phyloP scores from a whole-genome alignment of 2,113 vertebrate genomes.

The Illadopsis cleaveri region DNA sequence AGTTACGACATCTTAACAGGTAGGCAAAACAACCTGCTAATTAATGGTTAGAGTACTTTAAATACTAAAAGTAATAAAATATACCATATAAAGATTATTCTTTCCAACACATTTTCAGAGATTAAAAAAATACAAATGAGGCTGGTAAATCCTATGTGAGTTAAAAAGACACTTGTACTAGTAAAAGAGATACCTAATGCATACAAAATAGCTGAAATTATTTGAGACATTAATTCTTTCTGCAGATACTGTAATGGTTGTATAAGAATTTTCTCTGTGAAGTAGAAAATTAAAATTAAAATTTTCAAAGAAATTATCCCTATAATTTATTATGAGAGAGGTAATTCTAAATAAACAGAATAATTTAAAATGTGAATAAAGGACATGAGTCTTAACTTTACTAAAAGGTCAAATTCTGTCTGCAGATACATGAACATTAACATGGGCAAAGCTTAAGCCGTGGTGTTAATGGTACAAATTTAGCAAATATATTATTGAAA shows the following conservation, averaged over 20 bases:
- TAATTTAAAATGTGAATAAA: not conserved
- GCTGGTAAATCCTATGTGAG: not conserved
- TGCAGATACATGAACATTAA: not conserved
- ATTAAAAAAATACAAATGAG: not conserved
- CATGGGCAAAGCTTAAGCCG: not conserved
- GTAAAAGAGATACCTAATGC: not conserved
- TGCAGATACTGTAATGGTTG: not conserved
- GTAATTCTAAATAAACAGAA: not conserved
- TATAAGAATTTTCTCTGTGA: not conserved
- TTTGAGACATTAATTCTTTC: not conserved
- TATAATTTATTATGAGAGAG: not conserved
- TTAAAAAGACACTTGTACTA: not conserved
- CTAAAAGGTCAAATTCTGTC: not conserved
- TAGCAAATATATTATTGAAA: not conserved
- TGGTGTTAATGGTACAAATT: not conserved
- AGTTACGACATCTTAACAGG: not conserved
- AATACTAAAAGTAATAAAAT: not conserved
- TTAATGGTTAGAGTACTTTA: not conserved
- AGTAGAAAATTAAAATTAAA: not conserved
- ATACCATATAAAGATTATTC: not conserved
- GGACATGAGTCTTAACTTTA: not conserved
- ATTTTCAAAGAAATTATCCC: not conserved
- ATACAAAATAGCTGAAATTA: not conserved
- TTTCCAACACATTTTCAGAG: not conserved
- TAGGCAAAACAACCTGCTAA: not conserved